phyloP scores from a whole-genome alignment of 2,888 invertebrate genomes.

The Drosophila quinaria region DNA sequence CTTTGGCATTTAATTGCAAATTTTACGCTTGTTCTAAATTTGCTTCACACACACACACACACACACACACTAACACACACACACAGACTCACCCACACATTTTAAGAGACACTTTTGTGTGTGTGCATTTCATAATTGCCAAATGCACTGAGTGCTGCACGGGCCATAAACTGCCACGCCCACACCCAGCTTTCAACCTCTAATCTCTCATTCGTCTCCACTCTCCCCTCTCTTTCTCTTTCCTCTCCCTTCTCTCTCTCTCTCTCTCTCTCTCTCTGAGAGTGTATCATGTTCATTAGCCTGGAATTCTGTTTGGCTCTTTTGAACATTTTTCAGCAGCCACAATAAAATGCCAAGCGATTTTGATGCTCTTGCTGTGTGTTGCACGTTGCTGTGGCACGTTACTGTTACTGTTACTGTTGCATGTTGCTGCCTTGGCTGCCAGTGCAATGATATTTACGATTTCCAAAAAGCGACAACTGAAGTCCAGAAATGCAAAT shows the following conservation, averaged over 20 bases:
- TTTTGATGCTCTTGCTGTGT: conserved; percentile 27
- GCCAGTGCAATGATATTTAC: conserved; percentile 45
- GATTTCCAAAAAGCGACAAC: conserved; percentile 44
- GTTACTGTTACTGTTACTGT: conserved; percentile 12
- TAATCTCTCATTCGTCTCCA: neutral
- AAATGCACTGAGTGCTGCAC: conserved; percentile 69
- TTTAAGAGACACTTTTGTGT: conserved; percentile 18
- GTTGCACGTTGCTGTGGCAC: conserved; percentile 11
- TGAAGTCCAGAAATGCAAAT: conserved; percentile 28
- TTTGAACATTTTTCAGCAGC: conserved; percentile 56
- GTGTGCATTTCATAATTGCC: conserved; percentile 70
- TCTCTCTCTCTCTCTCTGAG: neutral
- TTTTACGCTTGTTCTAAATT: conserved; percentile 75
- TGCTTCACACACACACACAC: conserved; percentile 30
- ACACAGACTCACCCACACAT: neutral
- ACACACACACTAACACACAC: conserved; percentile 8
- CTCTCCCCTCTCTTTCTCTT: neutral
- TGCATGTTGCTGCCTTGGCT: conserved; percentile 17
- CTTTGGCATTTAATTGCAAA: conserved; percentile 76
- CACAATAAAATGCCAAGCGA: conserved; percentile 56
- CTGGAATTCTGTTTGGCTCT: conserved; percentile 37
- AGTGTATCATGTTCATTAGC: conserved; percentile 70
- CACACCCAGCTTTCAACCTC: conserved; percentile 8
- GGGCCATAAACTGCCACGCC: conserved; percentile 44
- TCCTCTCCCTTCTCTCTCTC: neutral